Conservation (phyloP, 2,113 vertebrate species). For the Oncorhynchus tshawytscha region DNA sequence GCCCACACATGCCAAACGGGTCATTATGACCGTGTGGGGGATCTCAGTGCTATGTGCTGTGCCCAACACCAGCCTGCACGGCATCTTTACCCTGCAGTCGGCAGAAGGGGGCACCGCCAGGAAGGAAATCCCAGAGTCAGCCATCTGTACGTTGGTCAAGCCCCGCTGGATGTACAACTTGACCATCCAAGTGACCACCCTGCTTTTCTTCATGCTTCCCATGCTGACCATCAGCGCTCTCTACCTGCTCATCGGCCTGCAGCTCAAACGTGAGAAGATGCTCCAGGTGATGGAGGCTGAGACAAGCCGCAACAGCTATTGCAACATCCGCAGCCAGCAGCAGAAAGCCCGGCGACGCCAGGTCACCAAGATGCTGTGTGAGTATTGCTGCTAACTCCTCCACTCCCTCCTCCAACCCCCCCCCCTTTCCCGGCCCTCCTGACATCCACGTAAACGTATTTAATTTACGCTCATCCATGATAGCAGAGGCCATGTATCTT, state of each 20-base stretch:
- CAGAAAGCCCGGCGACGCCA: conserved; percentile 78
- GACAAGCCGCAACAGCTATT: conserved; percentile 42
- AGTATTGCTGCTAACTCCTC: conserved; percentile 61
- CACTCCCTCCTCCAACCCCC: background rate
- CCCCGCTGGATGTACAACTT: conserved; percentile 83
- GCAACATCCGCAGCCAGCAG: conserved; percentile 55
- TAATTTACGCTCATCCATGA: background rate
- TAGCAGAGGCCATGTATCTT: background rate
- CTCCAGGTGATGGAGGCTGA: conserved; percentile 70
- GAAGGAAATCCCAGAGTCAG: conserved; percentile 71
- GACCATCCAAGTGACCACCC: conserved; percentile 84
- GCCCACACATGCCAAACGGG: conserved; percentile 80
- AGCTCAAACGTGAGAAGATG: conserved; percentile 81
- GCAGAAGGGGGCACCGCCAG: conserved; percentile 18
- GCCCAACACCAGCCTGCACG: conserved; percentile 92
- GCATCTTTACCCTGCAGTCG: conserved; percentile 69
- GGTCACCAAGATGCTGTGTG: conserved; percentile 95
- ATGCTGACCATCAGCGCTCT: conserved; percentile 87
- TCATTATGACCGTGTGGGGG: conserved; percentile 82
- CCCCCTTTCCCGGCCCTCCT: background rate
- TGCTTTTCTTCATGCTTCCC: conserved; percentile 89
- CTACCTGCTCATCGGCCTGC: conserved; percentile 87
- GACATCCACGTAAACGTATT: background rate
- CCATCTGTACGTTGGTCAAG: conserved; percentile 78
- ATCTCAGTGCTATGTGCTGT: conserved; percentile 83